Conservation (phyloP, 2,797 vertebrate genomes). For the Sternotherus odoratus region DNA sequence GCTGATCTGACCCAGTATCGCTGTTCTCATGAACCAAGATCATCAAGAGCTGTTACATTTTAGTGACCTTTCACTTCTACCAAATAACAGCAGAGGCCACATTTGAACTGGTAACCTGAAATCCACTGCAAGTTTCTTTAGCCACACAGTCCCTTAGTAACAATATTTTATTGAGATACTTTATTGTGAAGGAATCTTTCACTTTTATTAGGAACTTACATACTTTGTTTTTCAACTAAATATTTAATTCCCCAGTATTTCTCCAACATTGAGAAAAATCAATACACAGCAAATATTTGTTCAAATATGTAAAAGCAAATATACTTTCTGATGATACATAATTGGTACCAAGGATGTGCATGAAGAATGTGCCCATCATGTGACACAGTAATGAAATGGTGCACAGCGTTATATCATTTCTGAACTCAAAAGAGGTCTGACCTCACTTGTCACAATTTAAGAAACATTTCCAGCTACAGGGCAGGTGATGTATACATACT, state of each 20-base stretch:
- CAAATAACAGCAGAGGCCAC: neutral
- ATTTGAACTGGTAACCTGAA: neutral
- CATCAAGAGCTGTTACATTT: neutral
- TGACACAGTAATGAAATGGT: neutral
- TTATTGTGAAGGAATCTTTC: neutral
- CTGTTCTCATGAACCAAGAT: neutral
- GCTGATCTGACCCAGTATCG: neutral
- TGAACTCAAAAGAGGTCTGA: neutral
- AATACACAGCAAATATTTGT: neutral
- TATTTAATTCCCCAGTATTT: neutral
- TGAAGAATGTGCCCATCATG: neutral
- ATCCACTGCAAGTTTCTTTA: neutral
- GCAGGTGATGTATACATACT: constrained; percentile 81
- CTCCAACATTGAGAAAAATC: neutral
- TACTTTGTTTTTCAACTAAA: neutral
- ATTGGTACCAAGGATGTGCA: neutral
- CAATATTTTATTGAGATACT: neutral
- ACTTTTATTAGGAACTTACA: neutral
- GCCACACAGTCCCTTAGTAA: neutral
- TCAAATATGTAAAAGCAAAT: neutral
- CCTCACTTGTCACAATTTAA: neutral
- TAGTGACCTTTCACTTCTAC: neutral
- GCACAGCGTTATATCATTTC: neutral
- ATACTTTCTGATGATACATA: neutral
- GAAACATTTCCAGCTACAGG: neutral